Evolutionary conservation across 2,888 invertebrate species (phyloP).

Genomic region (Sinhomidia bicolor): DNA sequence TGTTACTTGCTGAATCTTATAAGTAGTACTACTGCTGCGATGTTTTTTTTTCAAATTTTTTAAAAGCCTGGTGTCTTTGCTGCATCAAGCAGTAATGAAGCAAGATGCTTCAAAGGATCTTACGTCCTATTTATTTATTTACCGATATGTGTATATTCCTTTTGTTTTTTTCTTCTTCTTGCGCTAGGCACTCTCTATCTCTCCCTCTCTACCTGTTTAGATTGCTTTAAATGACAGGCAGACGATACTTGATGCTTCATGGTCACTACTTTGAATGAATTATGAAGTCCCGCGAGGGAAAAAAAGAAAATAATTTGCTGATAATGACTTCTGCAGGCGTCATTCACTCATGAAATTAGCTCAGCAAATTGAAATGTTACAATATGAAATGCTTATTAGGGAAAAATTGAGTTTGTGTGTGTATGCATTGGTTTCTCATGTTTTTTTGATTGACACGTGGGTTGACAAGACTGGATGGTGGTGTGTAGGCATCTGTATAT

Average conservation of each 20-base stretch:
- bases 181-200: no score
- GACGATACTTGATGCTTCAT: constrained; percentile 46
- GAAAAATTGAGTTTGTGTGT: not conserved
- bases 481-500: not conserved
- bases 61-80: not conserved
- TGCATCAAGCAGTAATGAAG: not conserved
- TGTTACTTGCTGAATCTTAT: no score
- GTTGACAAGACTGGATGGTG: constrained; percentile 16
- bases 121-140: not conserved
- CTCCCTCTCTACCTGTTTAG: not conserved
- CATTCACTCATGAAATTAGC: constrained; percentile 31
- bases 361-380: constrained; percentile 15
- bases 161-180: constrained; percentile 80
- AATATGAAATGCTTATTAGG: constrained; percentile 12
- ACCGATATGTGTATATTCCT: not conserved
- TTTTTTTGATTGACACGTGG: constrained; percentile 59
- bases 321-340: constrained; percentile 20
- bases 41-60: not conserved
- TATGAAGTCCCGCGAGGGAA: constrained; percentile 21
- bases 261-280: constrained; percentile 40
- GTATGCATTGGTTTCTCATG: constrained; percentile 1
- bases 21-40: no score
- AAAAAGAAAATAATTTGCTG: constrained; percentile 38
- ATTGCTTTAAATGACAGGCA: constrained; percentile 19
- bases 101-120: not conserved